Evolutionary conservation across 2,888 invertebrate species (phyloP).

Genomic region (Yponomeuta malinellus): DNA sequence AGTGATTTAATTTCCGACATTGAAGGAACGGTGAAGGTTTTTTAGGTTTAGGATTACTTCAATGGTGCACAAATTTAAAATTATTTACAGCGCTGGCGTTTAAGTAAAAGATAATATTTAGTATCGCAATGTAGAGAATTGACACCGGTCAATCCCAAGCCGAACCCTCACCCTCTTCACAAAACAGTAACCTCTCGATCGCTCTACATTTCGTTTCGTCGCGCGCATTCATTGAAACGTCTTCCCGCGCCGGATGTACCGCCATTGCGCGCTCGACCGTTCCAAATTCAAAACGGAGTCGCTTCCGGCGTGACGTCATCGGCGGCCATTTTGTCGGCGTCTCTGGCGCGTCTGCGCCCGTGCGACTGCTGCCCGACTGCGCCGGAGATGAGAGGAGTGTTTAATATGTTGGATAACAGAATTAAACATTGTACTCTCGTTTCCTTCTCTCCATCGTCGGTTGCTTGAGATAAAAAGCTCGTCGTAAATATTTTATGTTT

Average conservation of each 20-base stretch:
- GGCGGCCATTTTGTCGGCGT: constrained; percentile 49
- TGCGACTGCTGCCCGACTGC: constrained; percentile 36
- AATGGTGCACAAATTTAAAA: too few species aligned
- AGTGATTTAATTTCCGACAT: too few species aligned
- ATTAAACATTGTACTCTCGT: neutral
- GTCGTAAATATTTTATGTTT: too few species aligned
- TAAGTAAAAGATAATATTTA: neutral
- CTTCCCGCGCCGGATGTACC: constrained; percentile 71
- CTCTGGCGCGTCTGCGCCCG: constrained; percentile 43
- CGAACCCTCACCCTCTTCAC: constrained; percentile 2
- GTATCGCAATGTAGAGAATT: neutral
- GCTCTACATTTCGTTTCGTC: constrained; percentile 24
- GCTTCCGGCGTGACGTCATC: constrained; percentile 72
- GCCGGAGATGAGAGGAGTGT: constrained; percentile 20
- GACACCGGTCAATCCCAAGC: neutral
- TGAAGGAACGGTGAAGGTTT: too few species aligned
- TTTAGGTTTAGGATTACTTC: too few species aligned
- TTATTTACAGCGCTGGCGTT: neutral
- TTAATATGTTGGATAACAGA: neutral
- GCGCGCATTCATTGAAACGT: constrained; percentile 69
- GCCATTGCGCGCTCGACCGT: constrained; percentile 75
- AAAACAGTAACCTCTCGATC: constrained; percentile 11
- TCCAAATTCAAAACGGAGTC: constrained; percentile 74
- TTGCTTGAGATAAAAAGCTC: too few species aligned
- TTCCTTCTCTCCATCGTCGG: too few species aligned